Evolutionary conservation across 2,888 invertebrate genomes (phyloP).

Genomic region (Stenolophus ochropezus): DNA sequence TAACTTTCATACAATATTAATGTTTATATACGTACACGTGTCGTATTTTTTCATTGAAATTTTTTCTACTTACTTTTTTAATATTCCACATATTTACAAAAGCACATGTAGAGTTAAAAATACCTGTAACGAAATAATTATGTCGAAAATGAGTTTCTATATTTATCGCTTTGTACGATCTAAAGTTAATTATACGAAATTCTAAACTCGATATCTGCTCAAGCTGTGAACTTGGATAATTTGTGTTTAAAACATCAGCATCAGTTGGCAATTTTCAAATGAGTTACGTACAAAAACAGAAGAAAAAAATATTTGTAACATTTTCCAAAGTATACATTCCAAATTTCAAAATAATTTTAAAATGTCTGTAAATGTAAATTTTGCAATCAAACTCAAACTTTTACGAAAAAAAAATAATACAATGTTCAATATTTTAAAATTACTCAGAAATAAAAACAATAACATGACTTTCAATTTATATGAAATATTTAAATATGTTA

Average conservation of each 20-base stretch:
- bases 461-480: no score
- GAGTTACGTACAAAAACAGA: not conserved
- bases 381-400: no score
- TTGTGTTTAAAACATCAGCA: slow-evolving; percentile 7
- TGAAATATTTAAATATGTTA: no score
- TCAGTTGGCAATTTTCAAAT: not conserved
- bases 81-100: not conserved
- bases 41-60: not conserved
- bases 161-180: not conserved
- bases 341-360: no score
- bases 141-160: not conserved
- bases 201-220: not conserved
- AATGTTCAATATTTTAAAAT: no score
- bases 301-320: no score
- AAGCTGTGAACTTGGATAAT: not conserved
- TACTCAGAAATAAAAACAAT: no score
- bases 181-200: not conserved
- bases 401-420: no score
- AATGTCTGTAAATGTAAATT: no score
- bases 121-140: not conserved
- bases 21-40: not conserved
- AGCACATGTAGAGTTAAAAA: not conserved
- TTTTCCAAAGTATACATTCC: no score
- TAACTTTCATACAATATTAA: no score
- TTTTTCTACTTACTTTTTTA: not conserved